Percentiles rank a stretch among this genome's conserved stretches.
phyloP scores from a whole-genome alignment of 1,140 invertebrate genomes.

The Solen grandis region DNA sequence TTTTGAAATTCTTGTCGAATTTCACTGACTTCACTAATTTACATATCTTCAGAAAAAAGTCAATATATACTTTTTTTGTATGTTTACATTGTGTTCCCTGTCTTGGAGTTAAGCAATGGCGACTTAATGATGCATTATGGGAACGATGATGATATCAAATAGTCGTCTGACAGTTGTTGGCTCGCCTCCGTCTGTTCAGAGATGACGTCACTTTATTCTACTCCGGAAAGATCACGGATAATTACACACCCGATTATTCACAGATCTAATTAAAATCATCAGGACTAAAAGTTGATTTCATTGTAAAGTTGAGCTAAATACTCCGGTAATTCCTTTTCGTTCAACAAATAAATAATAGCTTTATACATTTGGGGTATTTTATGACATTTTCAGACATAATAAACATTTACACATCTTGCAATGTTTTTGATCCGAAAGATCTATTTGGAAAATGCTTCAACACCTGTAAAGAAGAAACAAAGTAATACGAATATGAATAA shows the following conservation, averaged over 20 bases:
- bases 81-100: neutral
- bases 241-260: too few relatives aligned
- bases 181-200: too few relatives aligned
- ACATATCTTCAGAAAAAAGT: neutral
- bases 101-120: constrained; percentile 8
- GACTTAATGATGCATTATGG: neutral
- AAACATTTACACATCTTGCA: constrained; percentile 57
- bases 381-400: constrained; percentile 40
- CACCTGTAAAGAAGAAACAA: constrained; percentile 48
- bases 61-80: neutral
- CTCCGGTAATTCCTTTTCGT: constrained; percentile 16
- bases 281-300: too few relatives aligned
- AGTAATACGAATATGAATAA: neutral
- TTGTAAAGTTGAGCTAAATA: neutral
- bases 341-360: constrained; percentile 47
- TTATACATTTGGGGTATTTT: constrained; percentile 25
- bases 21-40: neutral
- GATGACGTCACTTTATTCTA: too few relatives aligned
- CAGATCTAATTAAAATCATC: too few relatives aligned
- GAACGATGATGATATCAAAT: neutral
- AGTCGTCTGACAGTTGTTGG: too few relatives aligned
- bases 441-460: constrained; percentile 37
- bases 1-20: constrained; percentile 37
- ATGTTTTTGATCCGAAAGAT: constrained; percentile 55
- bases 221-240: too few relatives aligned